A percentile compares a stretch with the other conserved stretches of the same genome.
Evolutionary conservation across 1,140 invertebrate species (phyloP).

Genomic region (Neuroterus valhalla): DNA sequence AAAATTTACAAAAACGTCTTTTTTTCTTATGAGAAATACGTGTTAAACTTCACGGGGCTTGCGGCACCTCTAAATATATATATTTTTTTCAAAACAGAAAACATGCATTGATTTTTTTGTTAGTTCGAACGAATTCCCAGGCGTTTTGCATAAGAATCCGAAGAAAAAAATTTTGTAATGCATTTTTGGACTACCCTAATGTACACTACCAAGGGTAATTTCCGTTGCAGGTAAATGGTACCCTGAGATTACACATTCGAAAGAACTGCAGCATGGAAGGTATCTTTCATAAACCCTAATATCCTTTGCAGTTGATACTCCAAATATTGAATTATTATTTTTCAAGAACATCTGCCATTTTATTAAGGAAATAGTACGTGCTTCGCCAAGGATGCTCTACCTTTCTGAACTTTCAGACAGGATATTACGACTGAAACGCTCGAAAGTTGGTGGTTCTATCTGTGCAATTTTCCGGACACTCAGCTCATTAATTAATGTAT

Average conservation of each 20-base stretch:
- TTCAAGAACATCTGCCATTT: constrained; percentile 21
- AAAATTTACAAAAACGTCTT: too few species aligned
- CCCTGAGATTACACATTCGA: background rate
- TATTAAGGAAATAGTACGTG: background rate
- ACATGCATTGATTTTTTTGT: too few species aligned
- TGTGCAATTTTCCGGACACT: constrained; percentile 2
- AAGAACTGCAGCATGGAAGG: background rate
- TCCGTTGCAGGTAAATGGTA: too few species aligned
- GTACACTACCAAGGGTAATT: too few species aligned
- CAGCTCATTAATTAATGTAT: constrained; percentile 5
- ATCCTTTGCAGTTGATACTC: background rate
- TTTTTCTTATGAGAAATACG: too few species aligned
- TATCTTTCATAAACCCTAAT: background rate
- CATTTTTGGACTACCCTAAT: too few species aligned
- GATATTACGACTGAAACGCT: constrained; percentile 23
- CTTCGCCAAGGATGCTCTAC: constrained; percentile 14
- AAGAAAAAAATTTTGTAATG: too few species aligned
- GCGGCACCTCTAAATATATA: too few species aligned
- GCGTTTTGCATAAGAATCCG: too few species aligned
- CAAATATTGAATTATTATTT: constrained; percentile 2
- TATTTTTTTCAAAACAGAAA: too few species aligned
- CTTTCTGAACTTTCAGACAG: constrained; percentile 18
- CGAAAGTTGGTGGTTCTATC: constrained; percentile 12
- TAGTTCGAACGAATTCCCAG: too few species aligned
- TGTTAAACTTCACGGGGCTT: too few species aligned